A percentile compares a stretch with the other conserved stretches of the same genome.
Conservation (phyloP, 2,797 vertebrate species). For the Myripristis murdjan region DNA sequence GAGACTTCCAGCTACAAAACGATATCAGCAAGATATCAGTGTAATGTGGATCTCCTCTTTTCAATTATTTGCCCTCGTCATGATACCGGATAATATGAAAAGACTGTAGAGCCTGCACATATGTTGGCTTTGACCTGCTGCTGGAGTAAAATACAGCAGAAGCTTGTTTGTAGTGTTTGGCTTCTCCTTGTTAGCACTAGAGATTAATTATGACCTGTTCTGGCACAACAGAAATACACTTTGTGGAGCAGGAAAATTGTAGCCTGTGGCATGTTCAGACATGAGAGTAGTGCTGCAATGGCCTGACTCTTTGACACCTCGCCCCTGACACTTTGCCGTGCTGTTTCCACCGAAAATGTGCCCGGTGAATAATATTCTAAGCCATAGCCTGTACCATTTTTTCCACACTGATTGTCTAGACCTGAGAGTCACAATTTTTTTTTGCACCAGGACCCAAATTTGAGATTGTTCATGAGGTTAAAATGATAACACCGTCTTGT, state of each 20-base stretch:
- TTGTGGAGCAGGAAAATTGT: constrained; percentile 70
- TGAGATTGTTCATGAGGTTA: not conserved
- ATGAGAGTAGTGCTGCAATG: constrained; percentile 49
- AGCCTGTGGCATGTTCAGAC: constrained; percentile 74
- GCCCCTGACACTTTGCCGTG: constrained; percentile 45
- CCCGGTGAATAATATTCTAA: constrained; percentile 39
- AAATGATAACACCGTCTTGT: constrained; percentile 1
- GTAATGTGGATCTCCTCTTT: not conserved
- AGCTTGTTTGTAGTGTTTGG: constrained; percentile 47
- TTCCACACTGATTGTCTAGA: not conserved
- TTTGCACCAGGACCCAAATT: not conserved
- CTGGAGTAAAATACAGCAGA: constrained; percentile 14
- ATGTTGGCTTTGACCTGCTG: constrained; percentile 39
- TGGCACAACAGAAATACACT: constrained; percentile 70
- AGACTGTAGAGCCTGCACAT: constrained; percentile 1
- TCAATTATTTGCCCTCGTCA: not conserved
- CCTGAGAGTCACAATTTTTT: not conserved
- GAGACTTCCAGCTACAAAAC: not conserved
- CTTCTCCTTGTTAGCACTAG: constrained; percentile 69
- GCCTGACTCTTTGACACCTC: constrained; percentile 64
- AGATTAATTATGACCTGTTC: constrained; percentile 81
- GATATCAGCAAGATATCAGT: not conserved
- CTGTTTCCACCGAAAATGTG: constrained; percentile 59
- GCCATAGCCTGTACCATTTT: not conserved
- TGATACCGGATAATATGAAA: not conserved